These are phyloP conservation scores for Palythoa grandiflora DNA, from an alignment of 92 coral and sea anemone genomes.

Conservation along the genomic window DNA sequence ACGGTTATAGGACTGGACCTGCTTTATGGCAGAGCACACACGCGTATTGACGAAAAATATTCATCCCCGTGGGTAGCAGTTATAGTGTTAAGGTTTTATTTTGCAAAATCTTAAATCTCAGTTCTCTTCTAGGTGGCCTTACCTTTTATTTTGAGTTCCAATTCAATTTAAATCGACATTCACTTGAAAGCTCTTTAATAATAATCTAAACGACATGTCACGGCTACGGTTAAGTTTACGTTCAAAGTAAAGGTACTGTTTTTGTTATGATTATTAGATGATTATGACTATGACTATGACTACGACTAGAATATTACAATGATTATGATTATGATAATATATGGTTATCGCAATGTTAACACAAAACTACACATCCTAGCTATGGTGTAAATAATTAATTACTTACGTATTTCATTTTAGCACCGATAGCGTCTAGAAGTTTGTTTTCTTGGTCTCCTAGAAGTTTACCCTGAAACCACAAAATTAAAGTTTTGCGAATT, in stretches of 20 bases:
- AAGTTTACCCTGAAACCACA: constrained; percentile 62
- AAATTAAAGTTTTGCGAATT: neutral
- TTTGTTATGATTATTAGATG: neutral
- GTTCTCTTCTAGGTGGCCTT: no score
- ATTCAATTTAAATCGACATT: no score
- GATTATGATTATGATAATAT: neutral
- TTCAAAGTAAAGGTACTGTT: neutral
- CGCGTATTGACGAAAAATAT: no score
- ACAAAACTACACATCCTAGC: neutral
- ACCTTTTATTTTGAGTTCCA: no score
- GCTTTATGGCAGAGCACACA: no score
- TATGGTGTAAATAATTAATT: neutral
- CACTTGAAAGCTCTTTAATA: no score
- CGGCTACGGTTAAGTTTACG: neutral
- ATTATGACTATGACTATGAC: neutral
- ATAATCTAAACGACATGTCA: no score
- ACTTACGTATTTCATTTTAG: constrained; percentile 76
- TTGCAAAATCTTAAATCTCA: no score
- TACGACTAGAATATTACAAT: neutral
- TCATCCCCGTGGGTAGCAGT: no score
- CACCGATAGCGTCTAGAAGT: constrained; percentile 75
- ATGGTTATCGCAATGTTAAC: neutral
- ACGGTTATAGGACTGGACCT: no score
- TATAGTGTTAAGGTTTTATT: no score
- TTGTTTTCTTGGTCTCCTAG: constrained; percentile 85